phyloP scores from a whole-genome alignment of 2,797 vertebrate species.

The Sphenodon punctatus region DNA sequence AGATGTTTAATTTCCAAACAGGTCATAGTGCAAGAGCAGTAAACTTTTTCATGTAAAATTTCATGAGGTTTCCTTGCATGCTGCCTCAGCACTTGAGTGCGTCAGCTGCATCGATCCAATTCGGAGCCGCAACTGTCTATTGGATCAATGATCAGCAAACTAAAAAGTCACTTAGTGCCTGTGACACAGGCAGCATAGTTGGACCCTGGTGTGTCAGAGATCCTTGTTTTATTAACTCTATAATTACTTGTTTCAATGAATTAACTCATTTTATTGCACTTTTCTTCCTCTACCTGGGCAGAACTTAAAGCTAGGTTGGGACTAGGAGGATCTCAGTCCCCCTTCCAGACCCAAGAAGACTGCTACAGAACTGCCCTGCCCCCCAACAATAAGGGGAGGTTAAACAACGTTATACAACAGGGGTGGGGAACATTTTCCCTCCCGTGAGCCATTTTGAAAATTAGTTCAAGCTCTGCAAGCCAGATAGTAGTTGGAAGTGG shows the following conservation, averaged over 20 bases:
- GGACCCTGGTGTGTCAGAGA: slow-evolving; percentile 70
- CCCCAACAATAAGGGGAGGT: too few species aligned
- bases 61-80: slow-evolving; percentile 53
- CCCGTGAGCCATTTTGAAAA: too few species aligned
- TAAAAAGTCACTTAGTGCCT: slow-evolving; percentile 66
- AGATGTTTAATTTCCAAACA: slow-evolving; percentile 68
- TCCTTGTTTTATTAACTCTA: slow-evolving; percentile 71
- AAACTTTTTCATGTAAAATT: slow-evolving; percentile 68
- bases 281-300: slow-evolving; percentile 69
- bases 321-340: slow-evolving; percentile 74
- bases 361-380: too few species aligned
- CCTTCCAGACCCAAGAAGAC: slow-evolving; percentile 49
- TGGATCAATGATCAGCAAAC: slow-evolving; percentile 72
- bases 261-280: slow-evolving; percentile 71
- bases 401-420: too few species aligned
- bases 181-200: slow-evolving; percentile 50
- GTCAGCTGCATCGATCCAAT: slow-evolving; percentile 70
- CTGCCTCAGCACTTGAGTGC: slow-evolving; percentile 38
- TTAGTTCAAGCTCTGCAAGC: too few species aligned
- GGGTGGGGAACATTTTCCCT: too few species aligned
- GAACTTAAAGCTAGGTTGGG: too few species aligned
- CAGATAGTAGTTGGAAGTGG: too few species aligned
- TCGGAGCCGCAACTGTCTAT: slow-evolving; percentile 57
- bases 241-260: slow-evolving; percentile 72
- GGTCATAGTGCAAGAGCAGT: slow-evolving; percentile 68